These are phyloP conservation scores for Dryobotodes eremita DNA, from an alignment of 2,888 invertebrate genomes.

Conservation along the genomic window DNA sequence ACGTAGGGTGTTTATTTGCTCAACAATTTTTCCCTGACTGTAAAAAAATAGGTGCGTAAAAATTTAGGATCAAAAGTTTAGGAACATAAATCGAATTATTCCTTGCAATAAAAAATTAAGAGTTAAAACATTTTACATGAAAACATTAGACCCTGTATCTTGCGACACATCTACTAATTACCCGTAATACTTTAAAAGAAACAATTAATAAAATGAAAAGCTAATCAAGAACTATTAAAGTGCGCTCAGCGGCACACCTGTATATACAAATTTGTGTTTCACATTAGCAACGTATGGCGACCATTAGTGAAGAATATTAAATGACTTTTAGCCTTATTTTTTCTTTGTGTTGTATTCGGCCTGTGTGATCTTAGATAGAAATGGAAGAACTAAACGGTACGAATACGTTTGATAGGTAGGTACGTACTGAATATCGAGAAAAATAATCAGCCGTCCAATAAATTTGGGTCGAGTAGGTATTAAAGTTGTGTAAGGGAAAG, in stretches of 20 bases:
- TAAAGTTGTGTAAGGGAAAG: neutral
- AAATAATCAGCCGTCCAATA: too few relatives aligned
- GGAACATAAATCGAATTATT: neutral
- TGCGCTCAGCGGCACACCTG: slow-evolving; percentile 74
- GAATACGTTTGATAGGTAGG: neutral
- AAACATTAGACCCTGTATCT: neutral
- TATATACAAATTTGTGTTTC: slow-evolving; percentile 71
- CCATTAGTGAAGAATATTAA: slow-evolving; percentile 71
- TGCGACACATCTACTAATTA: slow-evolving; percentile 22
- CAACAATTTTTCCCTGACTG: neutral
- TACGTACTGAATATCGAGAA: neutral
- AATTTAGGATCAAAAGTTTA: neutral
- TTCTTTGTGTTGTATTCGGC: neutral
- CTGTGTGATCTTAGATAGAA: neutral
- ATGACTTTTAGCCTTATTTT: slow-evolving; percentile 57
- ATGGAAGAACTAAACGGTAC: neutral
- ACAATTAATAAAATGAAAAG: slow-evolving; percentile 68
- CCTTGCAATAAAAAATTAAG: neutral
- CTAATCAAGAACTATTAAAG: slow-evolving; percentile 76
- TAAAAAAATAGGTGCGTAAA: neutral
- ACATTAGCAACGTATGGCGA: slow-evolving; percentile 72
- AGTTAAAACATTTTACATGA: neutral
- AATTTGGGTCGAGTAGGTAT: too few relatives aligned
- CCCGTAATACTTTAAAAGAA: slow-evolving; percentile 28
- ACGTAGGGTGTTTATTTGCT: neutral